Evolutionary conservation across 2,113 vertebrate species (phyloP), one percentile per base, ranked within the genome.

Genomic region (Larimichthys polyactis): DNA sequence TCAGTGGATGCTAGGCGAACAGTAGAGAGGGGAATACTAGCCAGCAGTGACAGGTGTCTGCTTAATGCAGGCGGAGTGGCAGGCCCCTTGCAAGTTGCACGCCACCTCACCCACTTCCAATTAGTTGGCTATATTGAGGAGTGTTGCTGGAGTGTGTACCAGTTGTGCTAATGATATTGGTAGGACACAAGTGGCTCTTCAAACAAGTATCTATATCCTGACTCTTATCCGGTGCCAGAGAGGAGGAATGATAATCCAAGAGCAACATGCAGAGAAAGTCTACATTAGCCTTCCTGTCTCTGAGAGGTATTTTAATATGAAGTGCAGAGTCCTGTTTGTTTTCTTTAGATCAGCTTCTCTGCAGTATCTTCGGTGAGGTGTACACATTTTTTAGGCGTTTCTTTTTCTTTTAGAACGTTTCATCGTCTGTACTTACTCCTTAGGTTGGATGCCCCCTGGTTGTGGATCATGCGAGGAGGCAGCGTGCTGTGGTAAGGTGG

Each of bases 401-500:
- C 48, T 64, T 55, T 40, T 40, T 46, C 3, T 48, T 0, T 17
- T n/a, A 16, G 17, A 66, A 9, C 9, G 27, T 40, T 55, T 66
- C 5, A 5, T 14, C n/a, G 29, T 20, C 14, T 71, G 78, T 65
- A 97, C 98, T 99, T 90, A 99, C 98, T 97, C 92, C 96, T 94
- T 29, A 99, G 95, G 93, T 95, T 96, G 79, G 96, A 96, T n/a
- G 93, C 84, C 75, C 95, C 92, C 93, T 95, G 52, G 91, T 89
- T 94, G 73, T 96, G 93, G 84, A 95, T 90, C 88, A 96, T 97
- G 69, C 97, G 94, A 1, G 97, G 95, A 2, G 98, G 98, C 90
- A 98, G 73, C 0, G 98, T 98, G 94, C 96, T 97, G 93, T 96
- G 97, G 89, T 97, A 97, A 0, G 97, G 97, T 1, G 96, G 97